Conservation (phyloP, 2,797 vertebrate species). For the Enteromius afrohamiltoni region DNA sequence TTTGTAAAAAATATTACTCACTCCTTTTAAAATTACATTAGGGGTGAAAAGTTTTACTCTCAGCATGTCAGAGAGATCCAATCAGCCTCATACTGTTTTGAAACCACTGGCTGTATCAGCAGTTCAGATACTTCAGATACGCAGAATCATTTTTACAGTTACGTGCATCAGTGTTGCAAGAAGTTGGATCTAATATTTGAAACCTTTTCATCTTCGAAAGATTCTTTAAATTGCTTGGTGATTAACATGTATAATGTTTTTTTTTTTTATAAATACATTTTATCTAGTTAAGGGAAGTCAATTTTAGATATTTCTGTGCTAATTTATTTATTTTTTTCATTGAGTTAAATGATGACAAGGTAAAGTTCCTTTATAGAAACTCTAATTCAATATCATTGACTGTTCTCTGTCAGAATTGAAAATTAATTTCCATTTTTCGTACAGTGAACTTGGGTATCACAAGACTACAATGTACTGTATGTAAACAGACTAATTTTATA, state of each 20-base stretch:
- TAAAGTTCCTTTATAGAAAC: background rate
- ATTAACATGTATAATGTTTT: background rate
- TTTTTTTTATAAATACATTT: background rate
- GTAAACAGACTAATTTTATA: background rate
- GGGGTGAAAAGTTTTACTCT: background rate
- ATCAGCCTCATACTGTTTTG: background rate
- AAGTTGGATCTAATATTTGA: background rate
- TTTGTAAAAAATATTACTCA: background rate
- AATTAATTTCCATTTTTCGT: background rate
- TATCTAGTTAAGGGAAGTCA: background rate
- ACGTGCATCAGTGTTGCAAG: constrained; percentile 4
- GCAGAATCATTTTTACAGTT: constrained; percentile 2
- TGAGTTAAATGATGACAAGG: background rate
- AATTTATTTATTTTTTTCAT: background rate
- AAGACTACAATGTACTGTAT: background rate
- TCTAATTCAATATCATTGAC: background rate
- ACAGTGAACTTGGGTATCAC: background rate
- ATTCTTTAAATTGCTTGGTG: background rate
- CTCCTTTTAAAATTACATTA: background rate
- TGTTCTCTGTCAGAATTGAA: background rate
- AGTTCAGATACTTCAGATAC: background rate
- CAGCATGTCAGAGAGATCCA: background rate
- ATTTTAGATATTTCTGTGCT: background rate
- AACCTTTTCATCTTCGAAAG: background rate
- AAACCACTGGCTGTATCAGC: constrained; percentile 15